Conservation (phyloP, 2,888 invertebrate species). For the Scaptomyza tumidula region DNA sequence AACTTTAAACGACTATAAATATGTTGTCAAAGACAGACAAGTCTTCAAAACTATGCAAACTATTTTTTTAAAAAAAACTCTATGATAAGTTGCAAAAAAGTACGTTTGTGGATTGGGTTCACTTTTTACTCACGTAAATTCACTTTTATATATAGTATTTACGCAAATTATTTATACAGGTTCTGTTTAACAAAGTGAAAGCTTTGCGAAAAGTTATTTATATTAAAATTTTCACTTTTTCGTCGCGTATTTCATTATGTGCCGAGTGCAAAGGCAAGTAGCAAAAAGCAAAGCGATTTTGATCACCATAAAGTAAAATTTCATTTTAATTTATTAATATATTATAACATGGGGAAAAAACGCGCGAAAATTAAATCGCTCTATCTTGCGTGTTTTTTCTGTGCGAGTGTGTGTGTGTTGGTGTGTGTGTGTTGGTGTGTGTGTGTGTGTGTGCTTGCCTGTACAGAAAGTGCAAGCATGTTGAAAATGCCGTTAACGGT, state of each 20-base stretch:
- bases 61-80: conserved; percentile 38
- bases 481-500: conserved; percentile 62
- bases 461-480: conserved; percentile 51
- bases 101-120: background rate
- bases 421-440: no score
- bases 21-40: conserved; percentile 20
- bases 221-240: conserved; percentile 71
- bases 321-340: conserved; percentile 70
- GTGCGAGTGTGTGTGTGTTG: background rate
- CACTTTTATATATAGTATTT: background rate
- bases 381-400: background rate
- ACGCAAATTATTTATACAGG: background rate
- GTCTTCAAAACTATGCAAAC: conserved; percentile 36
- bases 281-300: conserved; percentile 39
- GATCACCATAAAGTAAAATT: conserved; percentile 55
- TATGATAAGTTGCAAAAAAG: conserved; percentile 21
- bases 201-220: conserved; percentile 59
- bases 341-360: conserved; percentile 53
- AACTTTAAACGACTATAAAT: conserved; percentile 30
- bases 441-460: background rate
- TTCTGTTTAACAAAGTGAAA: conserved; percentile 43
- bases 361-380: conserved; percentile 60
- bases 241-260: conserved; percentile 42
- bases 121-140: background rate
- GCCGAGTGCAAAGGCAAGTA: conserved; percentile 20